These are phyloP conservation scores for Psittacula derbiana DNA, from an alignment of 2,797 vertebrate species.

Conservation along the genomic window DNA sequence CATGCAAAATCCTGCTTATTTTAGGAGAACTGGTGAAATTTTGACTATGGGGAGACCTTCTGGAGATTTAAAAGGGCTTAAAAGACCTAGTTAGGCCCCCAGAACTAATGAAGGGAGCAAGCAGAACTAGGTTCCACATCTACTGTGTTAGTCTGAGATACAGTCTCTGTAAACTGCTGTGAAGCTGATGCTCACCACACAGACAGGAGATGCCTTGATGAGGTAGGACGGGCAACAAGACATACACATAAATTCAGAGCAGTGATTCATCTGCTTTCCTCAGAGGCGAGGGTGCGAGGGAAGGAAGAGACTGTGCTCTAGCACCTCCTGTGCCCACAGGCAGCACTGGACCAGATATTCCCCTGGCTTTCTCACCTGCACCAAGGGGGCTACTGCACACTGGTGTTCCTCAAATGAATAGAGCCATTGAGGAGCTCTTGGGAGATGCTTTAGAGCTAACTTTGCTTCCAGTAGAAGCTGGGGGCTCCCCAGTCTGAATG, in stretches of 20 bases:
- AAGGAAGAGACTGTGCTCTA: background rate
- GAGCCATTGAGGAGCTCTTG: background rate
- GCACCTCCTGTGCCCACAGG: fast-evolving
- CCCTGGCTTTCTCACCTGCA: background rate
- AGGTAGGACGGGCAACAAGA: background rate
- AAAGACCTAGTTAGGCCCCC: background rate
- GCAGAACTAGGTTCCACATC: background rate
- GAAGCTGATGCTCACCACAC: fast-evolving
- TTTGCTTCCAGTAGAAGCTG: background rate
- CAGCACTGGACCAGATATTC: background rate
- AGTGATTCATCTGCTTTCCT: background rate
- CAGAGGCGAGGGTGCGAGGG: background rate
- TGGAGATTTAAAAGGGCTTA: background rate
- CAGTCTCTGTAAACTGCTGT: background rate
- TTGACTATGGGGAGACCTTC: background rate
- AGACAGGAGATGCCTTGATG: background rate
- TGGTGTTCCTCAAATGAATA: background rate
- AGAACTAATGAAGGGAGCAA: background rate
- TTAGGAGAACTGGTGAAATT: background rate
- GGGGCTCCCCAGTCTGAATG: background rate
- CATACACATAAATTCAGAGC: background rate
- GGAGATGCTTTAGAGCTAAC: background rate
- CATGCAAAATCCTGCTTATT: background rate
- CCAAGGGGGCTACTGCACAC: background rate
- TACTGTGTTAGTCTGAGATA: background rate